Percentiles rank a stretch among this genome's conserved stretches.
Evolutionary conservation across 53 echinoderm and acorn worm genomes (phyloP).

Genomic region (Apostichopus leukothele): DNA sequence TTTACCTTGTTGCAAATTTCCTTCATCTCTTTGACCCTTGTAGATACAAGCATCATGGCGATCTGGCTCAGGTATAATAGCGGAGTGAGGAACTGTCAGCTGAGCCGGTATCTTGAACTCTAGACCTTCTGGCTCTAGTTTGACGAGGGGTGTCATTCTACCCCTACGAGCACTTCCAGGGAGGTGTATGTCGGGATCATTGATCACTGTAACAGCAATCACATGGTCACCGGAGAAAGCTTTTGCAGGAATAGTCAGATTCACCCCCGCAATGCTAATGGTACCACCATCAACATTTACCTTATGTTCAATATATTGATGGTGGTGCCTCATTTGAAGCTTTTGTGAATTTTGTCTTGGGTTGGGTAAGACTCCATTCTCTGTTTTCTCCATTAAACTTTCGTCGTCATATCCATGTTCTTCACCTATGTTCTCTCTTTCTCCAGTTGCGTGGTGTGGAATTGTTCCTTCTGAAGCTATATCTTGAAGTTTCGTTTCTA

Average conservation of each 20-base stretch:
- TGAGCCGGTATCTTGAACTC: background rate
- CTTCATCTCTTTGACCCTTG: background rate
- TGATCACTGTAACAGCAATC: background rate
- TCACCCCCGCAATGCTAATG: background rate
- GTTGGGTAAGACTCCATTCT: background rate
- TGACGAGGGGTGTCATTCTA: conserved; percentile 21
- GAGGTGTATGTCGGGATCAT: background rate
- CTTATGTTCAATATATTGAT: conserved; percentile 12
- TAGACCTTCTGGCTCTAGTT: background rate
- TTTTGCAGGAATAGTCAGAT: background rate
- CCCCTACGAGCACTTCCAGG: background rate
- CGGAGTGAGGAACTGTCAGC: conserved; percentile 13
- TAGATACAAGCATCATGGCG: background rate
- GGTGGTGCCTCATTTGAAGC: background rate
- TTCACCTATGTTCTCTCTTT: background rate
- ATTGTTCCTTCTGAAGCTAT: background rate
- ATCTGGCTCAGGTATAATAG: conserved; percentile 32
- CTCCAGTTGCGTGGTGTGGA: background rate
- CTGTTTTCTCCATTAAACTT: background rate
- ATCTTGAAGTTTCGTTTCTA: background rate
- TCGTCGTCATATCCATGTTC: background rate
- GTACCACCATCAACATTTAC: conserved; percentile 12
- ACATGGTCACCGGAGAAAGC: background rate
- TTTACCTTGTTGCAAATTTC: background rate
- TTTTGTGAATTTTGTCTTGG: background rate